These are phyloP conservation scores for Chamaea fasciata DNA, from an alignment of 2,113 vertebrate genomes.

Conservation along the genomic window DNA sequence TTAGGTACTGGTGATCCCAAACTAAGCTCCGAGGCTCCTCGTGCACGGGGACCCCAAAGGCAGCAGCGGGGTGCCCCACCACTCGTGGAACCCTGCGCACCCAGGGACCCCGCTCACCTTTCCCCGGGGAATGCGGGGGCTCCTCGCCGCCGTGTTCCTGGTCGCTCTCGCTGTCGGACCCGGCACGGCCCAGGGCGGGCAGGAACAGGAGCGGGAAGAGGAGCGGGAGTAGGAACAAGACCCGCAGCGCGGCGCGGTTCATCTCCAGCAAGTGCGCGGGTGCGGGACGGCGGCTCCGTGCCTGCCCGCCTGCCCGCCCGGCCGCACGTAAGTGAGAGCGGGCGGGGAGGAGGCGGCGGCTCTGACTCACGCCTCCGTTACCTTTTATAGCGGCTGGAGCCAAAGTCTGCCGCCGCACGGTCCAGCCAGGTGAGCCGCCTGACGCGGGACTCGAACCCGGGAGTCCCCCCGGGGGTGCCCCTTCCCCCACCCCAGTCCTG, in stretches of 20 bases:
- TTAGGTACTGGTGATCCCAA: background rate
- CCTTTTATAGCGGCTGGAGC: constrained; percentile 54
- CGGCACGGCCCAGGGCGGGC: background rate
- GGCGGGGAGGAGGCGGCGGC: constrained; percentile 34
- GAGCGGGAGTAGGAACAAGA: background rate
- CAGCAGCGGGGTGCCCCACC: background rate
- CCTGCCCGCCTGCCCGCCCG: background rate
- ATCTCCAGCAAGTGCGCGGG: constrained; percentile 24
- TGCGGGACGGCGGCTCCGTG: constrained; percentile 28
- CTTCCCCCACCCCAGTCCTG: too few species aligned
- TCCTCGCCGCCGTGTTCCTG: background rate
- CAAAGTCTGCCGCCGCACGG: constrained; percentile 31
- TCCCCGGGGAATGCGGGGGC: background rate
- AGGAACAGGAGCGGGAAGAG: background rate
- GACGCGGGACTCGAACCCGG: background rate
- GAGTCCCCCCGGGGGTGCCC: background rate
- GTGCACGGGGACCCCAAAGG: background rate
- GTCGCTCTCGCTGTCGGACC: background rate
- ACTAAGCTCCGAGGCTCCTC: too few species aligned
- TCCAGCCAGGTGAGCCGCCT: background rate
- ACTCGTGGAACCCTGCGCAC: background rate
- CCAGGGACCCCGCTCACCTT: background rate
- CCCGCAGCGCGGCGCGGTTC: background rate
- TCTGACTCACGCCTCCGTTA: constrained; percentile 53
- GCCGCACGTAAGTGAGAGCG: constrained; percentile 41